Conservation (phyloP, 2,113 vertebrate species). For the Crotalus horridus region DNA sequence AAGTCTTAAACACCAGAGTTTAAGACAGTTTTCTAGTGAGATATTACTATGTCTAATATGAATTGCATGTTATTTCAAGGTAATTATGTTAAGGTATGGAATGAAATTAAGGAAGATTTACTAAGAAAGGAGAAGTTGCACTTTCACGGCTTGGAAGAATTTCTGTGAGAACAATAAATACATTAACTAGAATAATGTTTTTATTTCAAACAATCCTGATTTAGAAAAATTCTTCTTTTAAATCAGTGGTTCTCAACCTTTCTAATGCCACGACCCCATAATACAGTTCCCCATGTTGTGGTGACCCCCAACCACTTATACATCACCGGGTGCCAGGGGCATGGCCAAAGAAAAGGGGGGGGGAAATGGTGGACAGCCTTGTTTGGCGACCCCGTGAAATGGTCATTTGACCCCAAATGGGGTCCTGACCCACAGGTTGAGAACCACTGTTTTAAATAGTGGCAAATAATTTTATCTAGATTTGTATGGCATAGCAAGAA, state of each 20-base stretch:
- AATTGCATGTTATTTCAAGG: not conserved
- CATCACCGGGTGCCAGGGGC: no score
- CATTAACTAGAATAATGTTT: not conserved
- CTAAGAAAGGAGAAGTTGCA: not conserved
- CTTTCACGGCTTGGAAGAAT: not conserved
- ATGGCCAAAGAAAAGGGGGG: no score
- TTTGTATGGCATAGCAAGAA: not conserved
- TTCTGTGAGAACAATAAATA: not conserved
- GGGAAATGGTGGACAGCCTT: no score
- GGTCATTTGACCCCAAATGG: no score
- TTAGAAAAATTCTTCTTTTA: not conserved
- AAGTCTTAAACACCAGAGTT: not conserved
- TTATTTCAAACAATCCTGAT: not conserved
- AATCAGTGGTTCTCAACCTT: not conserved
- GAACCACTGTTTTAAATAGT: not conserved
- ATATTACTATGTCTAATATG: not conserved
- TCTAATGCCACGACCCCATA: no score
- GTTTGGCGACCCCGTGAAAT: no score
- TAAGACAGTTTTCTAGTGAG: not conserved
- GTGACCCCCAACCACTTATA: no score
- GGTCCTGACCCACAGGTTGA: no score
- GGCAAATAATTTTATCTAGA: not conserved
- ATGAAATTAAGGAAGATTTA: not conserved
- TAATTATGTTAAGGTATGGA: not conserved
- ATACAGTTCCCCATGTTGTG: no score